Evolutionary conservation across 2,797 vertebrate genomes (phyloP), one percentile per base, ranked within the genome.

Genomic region (Falco naumanni): DNA sequence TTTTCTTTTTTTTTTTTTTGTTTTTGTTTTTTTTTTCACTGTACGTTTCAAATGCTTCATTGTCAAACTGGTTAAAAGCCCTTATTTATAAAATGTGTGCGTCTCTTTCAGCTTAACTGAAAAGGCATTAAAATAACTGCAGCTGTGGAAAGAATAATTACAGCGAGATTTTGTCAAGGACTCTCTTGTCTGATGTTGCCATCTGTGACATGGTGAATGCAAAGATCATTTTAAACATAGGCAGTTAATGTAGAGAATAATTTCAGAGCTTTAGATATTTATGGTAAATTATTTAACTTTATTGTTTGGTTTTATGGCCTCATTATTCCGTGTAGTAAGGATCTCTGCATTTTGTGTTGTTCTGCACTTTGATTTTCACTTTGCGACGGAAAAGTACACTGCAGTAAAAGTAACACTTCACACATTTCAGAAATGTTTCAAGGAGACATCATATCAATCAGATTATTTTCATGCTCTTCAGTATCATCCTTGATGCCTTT

Each of bases 281-380:
- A 98, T 98, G 98, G 97, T 97, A 97, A 98, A 98, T 98, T 98
- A 98, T 98, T 98, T 98, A 98, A 98, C 97, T 98, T 98, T 97
- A 97, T 97, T 96, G 97, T 97, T 97, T 87, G 95, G 87, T 97
- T 98, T 98, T 98, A 98, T 97, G 96, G 97, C 97, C 96, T 97
- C 98, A 84, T 98, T 97, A 97, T 97, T 97, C 97, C 61, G 10
- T 64, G 92, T 87, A 84, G 89, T 79, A 89, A 81, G 97, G 97
- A 96, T 93, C 96, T 96, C 97, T 95, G 96, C 90, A 16, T 97
- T 97, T 96, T 50, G 94, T 89, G 96, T 93, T 96, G 96, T 97
- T 97, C 95, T 90, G 97, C 97, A 95, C 96, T 98, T 98, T 47
- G 95, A 93, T 97, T 97, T 98, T 96, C 94, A 91, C 95, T 97